Conservation (phyloP, 2,888 invertebrate species). For the Amitus sp. region DNA sequence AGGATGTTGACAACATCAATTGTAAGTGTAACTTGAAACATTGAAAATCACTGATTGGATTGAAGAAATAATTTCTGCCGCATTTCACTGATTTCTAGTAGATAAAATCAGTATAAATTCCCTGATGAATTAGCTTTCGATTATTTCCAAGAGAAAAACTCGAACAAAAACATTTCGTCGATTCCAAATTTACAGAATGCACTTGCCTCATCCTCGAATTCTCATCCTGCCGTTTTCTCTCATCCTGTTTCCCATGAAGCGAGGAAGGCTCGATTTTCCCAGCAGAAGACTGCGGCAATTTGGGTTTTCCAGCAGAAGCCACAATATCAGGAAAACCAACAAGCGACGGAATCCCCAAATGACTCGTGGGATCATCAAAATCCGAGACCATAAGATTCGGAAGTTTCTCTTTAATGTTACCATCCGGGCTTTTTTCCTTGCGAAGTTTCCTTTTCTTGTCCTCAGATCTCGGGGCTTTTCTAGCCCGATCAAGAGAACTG, state of each 20-base stretch:
- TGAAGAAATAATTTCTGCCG: no score
- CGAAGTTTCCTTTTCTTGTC: slow-evolving; percentile 41
- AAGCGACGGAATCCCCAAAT: slow-evolving; percentile 59
- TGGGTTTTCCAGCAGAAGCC: slow-evolving; percentile 41
- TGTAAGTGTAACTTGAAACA: no score
- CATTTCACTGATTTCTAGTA: no score
- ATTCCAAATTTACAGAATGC: no score
- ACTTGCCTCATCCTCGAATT: slow-evolving; percentile 45
- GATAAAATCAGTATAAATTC: no score
- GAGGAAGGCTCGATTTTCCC: slow-evolving; percentile 34
- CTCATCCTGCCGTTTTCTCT: slow-evolving; percentile 50
- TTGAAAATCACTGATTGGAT: no score
- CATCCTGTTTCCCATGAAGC: slow-evolving; percentile 41
- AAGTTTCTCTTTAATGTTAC: slow-evolving; percentile 49
- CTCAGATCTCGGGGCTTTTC: slow-evolving; percentile 43
- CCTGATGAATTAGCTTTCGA: no score
- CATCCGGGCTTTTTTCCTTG: slow-evolving; percentile 48
- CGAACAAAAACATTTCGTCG: no score
- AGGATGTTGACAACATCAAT: no score
- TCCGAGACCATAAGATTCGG: slow-evolving; percentile 54
- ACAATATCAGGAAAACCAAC: slow-evolving; percentile 63
- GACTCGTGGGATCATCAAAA: slow-evolving; percentile 58
- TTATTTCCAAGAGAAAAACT: no score
- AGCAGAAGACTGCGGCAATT: slow-evolving; percentile 18
- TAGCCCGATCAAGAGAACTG: slow-evolving; percentile 41